Conservation (phyloP, 2,797 vertebrate species). For the Cuculus canorus region DNA sequence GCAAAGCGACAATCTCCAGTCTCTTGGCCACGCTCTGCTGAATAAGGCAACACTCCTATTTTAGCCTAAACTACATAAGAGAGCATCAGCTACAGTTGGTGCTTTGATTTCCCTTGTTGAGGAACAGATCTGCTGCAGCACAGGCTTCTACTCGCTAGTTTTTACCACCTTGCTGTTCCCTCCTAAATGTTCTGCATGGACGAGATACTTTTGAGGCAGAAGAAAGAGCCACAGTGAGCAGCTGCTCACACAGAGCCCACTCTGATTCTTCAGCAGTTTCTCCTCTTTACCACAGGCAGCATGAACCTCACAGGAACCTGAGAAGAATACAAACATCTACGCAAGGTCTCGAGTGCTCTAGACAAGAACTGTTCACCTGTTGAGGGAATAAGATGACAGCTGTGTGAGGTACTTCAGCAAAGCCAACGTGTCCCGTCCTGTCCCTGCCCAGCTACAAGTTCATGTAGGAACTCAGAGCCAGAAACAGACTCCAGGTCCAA, state of each 20-base stretch:
- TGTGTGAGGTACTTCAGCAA: background rate
- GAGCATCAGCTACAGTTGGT: background rate
- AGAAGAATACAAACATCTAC: background rate
- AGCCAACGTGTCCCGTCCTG: constrained; percentile 35
- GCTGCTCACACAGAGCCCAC: background rate
- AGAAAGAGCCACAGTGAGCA: background rate
- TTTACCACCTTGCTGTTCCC: background rate
- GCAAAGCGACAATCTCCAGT: background rate
- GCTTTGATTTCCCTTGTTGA: background rate
- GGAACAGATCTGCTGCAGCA: background rate
- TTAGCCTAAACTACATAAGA: background rate
- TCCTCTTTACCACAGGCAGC: background rate
- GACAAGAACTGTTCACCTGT: background rate
- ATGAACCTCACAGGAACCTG: background rate
- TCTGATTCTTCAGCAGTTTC: background rate
- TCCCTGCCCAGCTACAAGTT: constrained; percentile 1
- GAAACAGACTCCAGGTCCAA: background rate
- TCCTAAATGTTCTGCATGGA: background rate
- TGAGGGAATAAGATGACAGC: constrained; percentile 17
- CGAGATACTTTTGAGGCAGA: background rate
- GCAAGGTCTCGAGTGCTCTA: background rate
- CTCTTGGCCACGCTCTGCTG: background rate
- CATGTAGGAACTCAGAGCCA: background rate
- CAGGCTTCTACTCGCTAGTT: background rate
- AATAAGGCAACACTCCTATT: background rate